phyloP scores from a whole-genome alignment of 2,797 vertebrate genomes.

The Champsocephalus esox region DNA sequence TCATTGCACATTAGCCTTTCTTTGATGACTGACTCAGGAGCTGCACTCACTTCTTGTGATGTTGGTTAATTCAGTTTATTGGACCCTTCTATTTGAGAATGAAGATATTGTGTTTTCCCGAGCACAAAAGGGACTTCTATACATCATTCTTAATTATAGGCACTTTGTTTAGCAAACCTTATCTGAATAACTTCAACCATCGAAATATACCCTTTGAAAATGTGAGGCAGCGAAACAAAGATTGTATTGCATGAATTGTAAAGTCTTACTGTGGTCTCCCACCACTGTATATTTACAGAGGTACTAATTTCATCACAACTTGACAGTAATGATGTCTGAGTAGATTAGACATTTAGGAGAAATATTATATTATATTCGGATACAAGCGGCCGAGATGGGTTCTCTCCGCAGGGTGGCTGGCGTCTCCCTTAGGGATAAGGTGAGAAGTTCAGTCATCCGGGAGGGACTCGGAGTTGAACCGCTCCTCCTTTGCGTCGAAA shows the following conservation, averaged over 20 bases:
- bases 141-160: not conserved
- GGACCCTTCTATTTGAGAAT: conserved; percentile 26
- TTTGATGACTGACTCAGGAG: conserved; percentile 63
- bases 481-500: too few species aligned
- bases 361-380: too few species aligned
- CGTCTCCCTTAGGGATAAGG: too few species aligned
- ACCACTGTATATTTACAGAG: not conserved
- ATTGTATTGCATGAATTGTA: not conserved
- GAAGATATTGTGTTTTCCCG: conserved; percentile 10
- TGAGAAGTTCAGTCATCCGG: too few species aligned
- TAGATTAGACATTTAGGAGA: not conserved
- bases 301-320: conserved; percentile 1
- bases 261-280: not conserved
- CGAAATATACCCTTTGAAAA: conserved; percentile 2
- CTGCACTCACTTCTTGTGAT: conserved; percentile 63
- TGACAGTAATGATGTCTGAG: not conserved
- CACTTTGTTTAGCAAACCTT: not conserved
- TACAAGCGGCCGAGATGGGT: too few species aligned
- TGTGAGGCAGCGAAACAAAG: not conserved
- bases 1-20: conserved; percentile 51
- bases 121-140: not conserved
- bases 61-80: conserved; percentile 46
- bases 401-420: too few species aligned
- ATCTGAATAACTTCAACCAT: not conserved
- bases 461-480: too few species aligned